These are phyloP conservation scores for Hormaphis cornu DNA, from an alignment of 1,140 invertebrate species.

Conservation along the genomic window DNA sequence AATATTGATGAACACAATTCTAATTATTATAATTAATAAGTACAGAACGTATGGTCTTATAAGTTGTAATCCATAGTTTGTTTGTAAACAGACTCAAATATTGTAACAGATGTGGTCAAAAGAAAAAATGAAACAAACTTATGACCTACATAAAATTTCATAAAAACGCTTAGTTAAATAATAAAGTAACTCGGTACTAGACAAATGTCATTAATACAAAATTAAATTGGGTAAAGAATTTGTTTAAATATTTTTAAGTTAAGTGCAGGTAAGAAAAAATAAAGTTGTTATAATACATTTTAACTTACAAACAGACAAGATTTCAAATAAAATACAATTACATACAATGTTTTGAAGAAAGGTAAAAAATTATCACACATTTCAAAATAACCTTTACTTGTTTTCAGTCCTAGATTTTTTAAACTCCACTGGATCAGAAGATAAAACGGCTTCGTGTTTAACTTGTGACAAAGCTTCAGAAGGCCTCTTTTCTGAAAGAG, in stretches of 20 bases:
- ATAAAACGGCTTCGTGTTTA: not conserved
- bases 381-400: not conserved
- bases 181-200: too few relatives aligned
- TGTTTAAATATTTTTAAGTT: not conserved
- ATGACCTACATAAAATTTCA: too few relatives aligned
- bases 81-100: too few relatives aligned
- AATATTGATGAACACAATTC: too few relatives aligned
- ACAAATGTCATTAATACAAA: not conserved
- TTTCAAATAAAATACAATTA: not conserved
- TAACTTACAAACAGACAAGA: not conserved
- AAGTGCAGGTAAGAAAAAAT: not conserved
- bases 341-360: not conserved
- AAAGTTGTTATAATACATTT: not conserved
- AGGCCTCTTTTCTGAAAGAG: not conserved
- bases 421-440: not conserved
- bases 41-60: too few relatives aligned
- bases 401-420: constrained; percentile 1
- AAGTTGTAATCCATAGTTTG: too few relatives aligned
- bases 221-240: not conserved
- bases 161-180: too few relatives aligned
- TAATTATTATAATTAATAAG: too few relatives aligned
- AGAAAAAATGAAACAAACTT: too few relatives aligned
- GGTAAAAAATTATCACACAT: not conserved
- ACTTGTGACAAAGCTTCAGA: not conserved
- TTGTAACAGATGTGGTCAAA: too few relatives aligned